These are phyloP conservation scores for Ochotona princeps DNA, from an alignment of 2,113 vertebrate genomes.

Conservation along the genomic window DNA sequence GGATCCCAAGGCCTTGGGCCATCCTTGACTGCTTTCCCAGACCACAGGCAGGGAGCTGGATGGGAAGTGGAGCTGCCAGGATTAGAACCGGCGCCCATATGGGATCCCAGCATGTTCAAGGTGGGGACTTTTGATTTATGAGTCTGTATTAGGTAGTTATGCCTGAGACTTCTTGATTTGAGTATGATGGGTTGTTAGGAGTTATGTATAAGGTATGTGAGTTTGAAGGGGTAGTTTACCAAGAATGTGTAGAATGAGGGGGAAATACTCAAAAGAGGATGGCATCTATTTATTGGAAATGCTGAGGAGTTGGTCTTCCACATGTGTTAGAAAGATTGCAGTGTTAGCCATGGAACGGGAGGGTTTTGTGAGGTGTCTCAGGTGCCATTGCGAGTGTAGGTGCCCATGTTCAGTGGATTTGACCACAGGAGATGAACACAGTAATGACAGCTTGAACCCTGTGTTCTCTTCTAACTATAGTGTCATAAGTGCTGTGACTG, in stretches of 20 bases:
- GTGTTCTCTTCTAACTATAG: fast-evolving
- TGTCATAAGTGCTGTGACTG: neutral
- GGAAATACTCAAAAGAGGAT: neutral
- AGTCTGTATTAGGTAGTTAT: neutral
- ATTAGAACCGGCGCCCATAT: too few relatives aligned
- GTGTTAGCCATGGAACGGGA: neutral
- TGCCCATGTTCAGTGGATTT: fast-evolving
- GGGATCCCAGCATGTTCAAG: too few relatives aligned
- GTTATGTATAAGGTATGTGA: neutral
- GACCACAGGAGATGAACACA: neutral
- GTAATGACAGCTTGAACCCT: fast-evolving
- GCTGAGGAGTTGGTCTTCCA: neutral
- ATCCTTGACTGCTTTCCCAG: too few relatives aligned
- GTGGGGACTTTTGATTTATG: neutral
- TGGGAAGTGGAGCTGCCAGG: too few relatives aligned
- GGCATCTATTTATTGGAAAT: too few relatives aligned
- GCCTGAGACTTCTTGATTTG: neutral
- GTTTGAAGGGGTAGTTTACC: neutral
- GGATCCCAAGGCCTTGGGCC: too few relatives aligned
- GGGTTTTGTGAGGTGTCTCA: fast-evolving
- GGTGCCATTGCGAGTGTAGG: neutral
- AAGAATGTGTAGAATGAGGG: neutral
- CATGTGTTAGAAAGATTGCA: too few relatives aligned
- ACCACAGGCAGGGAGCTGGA: too few relatives aligned
- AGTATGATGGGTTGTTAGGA: neutral